These are phyloP conservation scores for Willisornis vidua DNA, from an alignment of 2,113 vertebrate genomes.

Conservation along the genomic window DNA sequence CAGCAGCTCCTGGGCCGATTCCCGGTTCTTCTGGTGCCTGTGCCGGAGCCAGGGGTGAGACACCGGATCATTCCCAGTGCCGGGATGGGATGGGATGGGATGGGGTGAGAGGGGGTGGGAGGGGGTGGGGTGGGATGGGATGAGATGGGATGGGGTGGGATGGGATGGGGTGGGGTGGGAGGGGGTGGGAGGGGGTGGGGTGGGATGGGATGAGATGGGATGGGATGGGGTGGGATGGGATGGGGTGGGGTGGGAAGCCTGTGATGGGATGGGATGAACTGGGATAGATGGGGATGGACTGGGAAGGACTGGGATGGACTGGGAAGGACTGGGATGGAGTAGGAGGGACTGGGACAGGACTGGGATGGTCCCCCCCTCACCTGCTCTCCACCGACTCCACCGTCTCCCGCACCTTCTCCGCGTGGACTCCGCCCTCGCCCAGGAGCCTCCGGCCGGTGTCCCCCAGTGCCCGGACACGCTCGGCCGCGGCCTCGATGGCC, in stretches of 20 bases:
- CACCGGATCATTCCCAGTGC: not conserved
- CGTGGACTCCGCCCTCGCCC: slow-evolving; percentile 81
- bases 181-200: no score
- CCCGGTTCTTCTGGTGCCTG: slow-evolving; percentile 88
- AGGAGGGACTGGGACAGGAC: no score
- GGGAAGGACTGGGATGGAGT: not conserved
- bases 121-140: no score
- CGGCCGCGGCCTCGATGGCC: slow-evolving; percentile 91
- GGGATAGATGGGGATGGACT: not conserved
- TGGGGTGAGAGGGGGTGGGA: not conserved
- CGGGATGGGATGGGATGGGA: not conserved
- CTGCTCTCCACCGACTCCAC: slow-evolving; percentile 89
- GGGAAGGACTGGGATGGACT: not conserved
- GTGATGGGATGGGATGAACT: not conserved
- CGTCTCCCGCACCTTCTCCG: slow-evolving; percentile 90
- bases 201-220: no score
- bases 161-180: no score
- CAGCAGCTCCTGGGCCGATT: slow-evolving; percentile 85
- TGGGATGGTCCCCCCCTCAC: not conserved
- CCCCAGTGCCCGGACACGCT: slow-evolving; percentile 86
- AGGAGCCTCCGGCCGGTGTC: slow-evolving; percentile 88
- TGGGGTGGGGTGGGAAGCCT: no score
- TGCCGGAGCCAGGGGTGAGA: not conserved
- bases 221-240: no score
- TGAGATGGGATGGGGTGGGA: no score